Evolutionary conservation across 2,113 vertebrate species (phyloP), one percentile per base, ranked within the genome.

Genomic region (Hepsetus odoe): DNA sequence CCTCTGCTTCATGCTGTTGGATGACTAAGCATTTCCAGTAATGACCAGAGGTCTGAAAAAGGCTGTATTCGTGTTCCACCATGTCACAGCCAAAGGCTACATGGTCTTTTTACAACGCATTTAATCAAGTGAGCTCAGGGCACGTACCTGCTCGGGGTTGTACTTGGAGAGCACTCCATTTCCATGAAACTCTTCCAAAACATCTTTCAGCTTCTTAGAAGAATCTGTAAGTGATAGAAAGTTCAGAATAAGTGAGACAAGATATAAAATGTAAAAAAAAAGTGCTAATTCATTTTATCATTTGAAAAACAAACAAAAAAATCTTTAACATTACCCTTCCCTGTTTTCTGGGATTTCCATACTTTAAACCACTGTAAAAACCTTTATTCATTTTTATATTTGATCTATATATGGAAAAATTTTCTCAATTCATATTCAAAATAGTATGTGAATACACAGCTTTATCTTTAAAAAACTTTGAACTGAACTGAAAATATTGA

Each of bases 141-240:
- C 35, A 85, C 90, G 44, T 91, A 98, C 97, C 94, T 97, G 93
- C 73, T 95, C 95, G 0, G 95, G 94, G 68, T 96, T 95, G 89
- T 95, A 96, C 84, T 93, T 95, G 84, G 94, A 93, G 64, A 96
- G 94, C 33, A 95, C 85, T 0, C 96, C 96, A 0, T 94, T 93
- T 9, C 94, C 93, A 0, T 95, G 91, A 88, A 98, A 98, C 88
- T 98, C 96, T 85, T 94, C 89, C 88, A 98, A 90, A 53, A 98
- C 95, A 87, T 98, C 96, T 86, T 97, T 98, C 76, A 98, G 91
- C 90, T 96, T 97, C 92, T 96, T 98, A 10, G 91, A 91, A 74
- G 97, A 98, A 90, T 98, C 97, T 98, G 81, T 46, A 14, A 53
- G 85, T n/a, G 7, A 76, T 9, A 81, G 5, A 85, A 16, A 74